Conservation (phyloP, 2,797 vertebrate genomes). For the Prunella strophiata region DNA sequence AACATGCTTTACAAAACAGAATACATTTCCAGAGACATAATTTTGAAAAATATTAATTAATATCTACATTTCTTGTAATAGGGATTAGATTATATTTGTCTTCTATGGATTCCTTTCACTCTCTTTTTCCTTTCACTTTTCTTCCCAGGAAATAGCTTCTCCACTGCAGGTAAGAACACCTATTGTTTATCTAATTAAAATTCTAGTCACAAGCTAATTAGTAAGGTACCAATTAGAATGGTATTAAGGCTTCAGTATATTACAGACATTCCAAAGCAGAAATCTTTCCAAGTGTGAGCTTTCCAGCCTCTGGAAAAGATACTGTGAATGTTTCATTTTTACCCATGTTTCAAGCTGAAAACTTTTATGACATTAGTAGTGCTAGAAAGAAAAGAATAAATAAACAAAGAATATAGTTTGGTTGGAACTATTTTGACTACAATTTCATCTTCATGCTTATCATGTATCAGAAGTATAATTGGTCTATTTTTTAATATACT, state of each 20-base stretch:
- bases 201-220: conserved; percentile 63
- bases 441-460: neutral
- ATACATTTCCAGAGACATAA: neutral
- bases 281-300: neutral
- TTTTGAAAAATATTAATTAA: conserved; percentile 5
- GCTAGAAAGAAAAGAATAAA: neutral
- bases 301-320: conserved; percentile 22
- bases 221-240: conserved; percentile 26
- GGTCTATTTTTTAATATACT: neutral
- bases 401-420: neutral
- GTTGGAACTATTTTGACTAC: neutral
- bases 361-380: neutral
- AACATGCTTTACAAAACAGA: neutral
- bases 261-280: conserved; percentile 27
- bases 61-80: neutral
- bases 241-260: neutral
- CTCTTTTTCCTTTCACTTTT: neutral
- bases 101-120: neutral
- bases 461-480: neutral
- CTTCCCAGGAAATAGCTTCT: neutral
- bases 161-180: neutral
- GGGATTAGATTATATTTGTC: neutral
- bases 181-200: conserved; percentile 37
- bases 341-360: neutral
- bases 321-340: neutral